Percentiles rank a stretch among this genome's conserved stretches.
These are phyloP conservation scores for Atopsyche davidsoni DNA, from an alignment of 1,140 invertebrate genomes.

Conservation along the genomic window DNA sequence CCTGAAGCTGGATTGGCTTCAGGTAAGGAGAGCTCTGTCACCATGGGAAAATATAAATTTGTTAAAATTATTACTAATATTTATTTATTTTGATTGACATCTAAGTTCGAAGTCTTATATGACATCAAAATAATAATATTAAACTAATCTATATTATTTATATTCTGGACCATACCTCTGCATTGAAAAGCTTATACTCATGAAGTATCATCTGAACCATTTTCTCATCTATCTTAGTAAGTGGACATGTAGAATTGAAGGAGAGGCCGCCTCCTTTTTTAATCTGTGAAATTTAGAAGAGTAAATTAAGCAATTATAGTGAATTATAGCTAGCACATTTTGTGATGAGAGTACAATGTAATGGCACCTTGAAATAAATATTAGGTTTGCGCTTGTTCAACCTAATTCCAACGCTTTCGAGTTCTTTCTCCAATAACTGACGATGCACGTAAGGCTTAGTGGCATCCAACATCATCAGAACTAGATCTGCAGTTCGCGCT, in stretches of 20 bases:
- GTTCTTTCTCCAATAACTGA: constrained; percentile 82
- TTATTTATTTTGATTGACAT: too few relatives aligned
- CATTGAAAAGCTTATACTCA: constrained; percentile 99
- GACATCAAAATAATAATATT: too few relatives aligned
- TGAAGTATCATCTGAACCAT: constrained; percentile 97
- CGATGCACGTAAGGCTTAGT: constrained; percentile 94
- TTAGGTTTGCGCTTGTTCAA: constrained; percentile 92
- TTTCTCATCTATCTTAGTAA: constrained; percentile 95
- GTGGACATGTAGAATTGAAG: constrained; percentile 93
- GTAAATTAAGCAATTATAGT: background rate
- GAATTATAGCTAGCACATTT: too few relatives aligned
- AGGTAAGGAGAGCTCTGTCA: too few relatives aligned
- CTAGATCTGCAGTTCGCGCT: constrained; percentile 90
- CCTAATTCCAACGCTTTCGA: constrained; percentile 94
- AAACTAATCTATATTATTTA: background rate
- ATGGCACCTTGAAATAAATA: constrained; percentile 93
- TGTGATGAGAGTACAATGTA: too few relatives aligned
- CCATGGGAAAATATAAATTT: too few relatives aligned
- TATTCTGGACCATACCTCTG: constrained; percentile 57
- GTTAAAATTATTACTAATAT: too few relatives aligned
- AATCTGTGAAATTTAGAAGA: constrained; percentile 48
- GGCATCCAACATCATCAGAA: constrained; percentile 98
- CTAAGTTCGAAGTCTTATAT: too few relatives aligned
- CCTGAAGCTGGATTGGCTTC: too few relatives aligned
- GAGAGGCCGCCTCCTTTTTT: constrained; percentile 98